Base-by-base conservation (phyloP, 2,888 invertebrate genomes). In the Drosophila affinis region DNA sequence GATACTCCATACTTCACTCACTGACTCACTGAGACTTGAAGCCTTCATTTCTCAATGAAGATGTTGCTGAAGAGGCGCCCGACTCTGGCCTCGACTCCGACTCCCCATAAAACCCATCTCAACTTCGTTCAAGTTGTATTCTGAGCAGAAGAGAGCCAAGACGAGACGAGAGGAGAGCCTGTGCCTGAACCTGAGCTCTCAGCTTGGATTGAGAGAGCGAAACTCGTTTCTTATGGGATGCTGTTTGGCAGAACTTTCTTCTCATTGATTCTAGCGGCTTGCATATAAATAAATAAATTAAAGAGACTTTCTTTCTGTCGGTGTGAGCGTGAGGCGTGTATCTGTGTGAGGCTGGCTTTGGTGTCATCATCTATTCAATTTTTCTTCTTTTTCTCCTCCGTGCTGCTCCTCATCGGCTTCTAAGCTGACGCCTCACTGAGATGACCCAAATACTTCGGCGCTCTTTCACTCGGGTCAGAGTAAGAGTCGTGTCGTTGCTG, bases 241-340 rank as follows among this genome's bases (percentile, higher is more conserved):
- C 82, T 85, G 85, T 34, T 29, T 62, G 70, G 62, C 58, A 82
- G 83, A 83, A 86, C 83, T 83, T 83, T 83, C 83, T 83, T 82
- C 65, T 77, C 86, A 82, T 79, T 77, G 86, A 83, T 83, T 83
- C 83, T 86, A 75, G 81, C 79, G 79, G 79, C 70, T 70, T 76
- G 81, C 81, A 78, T 80, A 82, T 78, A 83, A 83, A 86, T 86
- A 83, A 67, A 80, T 80, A 85, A 78, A 83, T 83, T 83, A 86
- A 82, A 62, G 71, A 70, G 86, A 83, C 83, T 83, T 83, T 83
- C 83, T 83, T 86, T 67, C 48, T 62, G 56, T 39, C 58, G 12
- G 48, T 12, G 65, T 65, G 53, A 52, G 61, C 63, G 62, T 59
- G 48, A 32, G 61, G 48, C 32, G 61, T 59, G 67, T 45, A 51